Evolutionary conservation across 1,140 invertebrate genomes (phyloP), one percentile per base, ranked within the genome.

Genomic region (Zaprionus lachaisei): DNA sequence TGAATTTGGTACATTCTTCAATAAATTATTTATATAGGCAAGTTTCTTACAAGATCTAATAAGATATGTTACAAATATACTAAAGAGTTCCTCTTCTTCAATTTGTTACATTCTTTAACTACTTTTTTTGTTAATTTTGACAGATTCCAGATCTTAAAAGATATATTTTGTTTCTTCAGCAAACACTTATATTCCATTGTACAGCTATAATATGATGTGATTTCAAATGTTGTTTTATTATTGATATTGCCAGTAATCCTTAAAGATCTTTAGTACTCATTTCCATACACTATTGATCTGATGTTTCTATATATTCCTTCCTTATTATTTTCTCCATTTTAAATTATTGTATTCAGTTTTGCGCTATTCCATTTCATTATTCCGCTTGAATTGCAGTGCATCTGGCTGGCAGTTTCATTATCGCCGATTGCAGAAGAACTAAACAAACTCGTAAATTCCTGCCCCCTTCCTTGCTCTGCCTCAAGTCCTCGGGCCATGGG

Each of bases 371-470:
- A 31, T 31, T 20, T 11, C 47, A 12, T 31, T 31, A 12, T 24
- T 11, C 20, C 6, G 17, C 28, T 22, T 37, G 17, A 9, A 12
- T 17, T 6, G 5, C 14, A 44, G 1, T 56, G 64, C 34, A 56
- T 11, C 37, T 66, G 34, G 44, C 7, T 51, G 57, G 44, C 17
- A 34, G 26, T 68, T 68, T 58, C 56, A 68, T 62, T 57, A 68
- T 58, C 31, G 11, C 3, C 24, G 51, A 44, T 57, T 57, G n/a
- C 28, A 28, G 7, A 66, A 58, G 24, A 31, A 49, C 55, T 41
- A 26, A 77, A 44, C 75, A 77, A 73, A 56, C 64, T 68, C 49
- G 54, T 62, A 68, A 67, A 73, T 77, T 73, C 58, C 71, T 44
- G 51, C 17, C 24, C 17, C 28, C 12, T 12, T 5, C 5, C 14